Base-by-base conservation (phyloP, 2,113 vertebrate genomes). In the Ptilonorhynchus violaceus region DNA sequence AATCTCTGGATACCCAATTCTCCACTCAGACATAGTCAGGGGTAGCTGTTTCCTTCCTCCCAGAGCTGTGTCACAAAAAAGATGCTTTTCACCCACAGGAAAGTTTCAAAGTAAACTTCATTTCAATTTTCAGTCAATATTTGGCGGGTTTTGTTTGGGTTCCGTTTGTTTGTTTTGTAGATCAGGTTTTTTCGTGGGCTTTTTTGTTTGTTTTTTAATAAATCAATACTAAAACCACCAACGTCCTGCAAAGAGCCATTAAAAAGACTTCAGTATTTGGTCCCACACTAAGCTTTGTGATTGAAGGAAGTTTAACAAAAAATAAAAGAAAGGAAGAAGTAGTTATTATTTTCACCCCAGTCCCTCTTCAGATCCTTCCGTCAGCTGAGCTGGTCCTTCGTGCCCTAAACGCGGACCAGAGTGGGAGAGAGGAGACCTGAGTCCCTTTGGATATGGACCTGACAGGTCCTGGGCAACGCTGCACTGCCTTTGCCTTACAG, bases 381-480 rank as follows among this genome's bases (percentile, higher is more conserved):
- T 27, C 24, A 53, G 16, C 74, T 25, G n/a, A 64, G 41, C 41
- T 73, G 35, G 13, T 10, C 50, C 13, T 9, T 31, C 19, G 1
- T 0, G 20, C 22, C 59, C 22, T 41, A 11, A 56, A 39, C 1
- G 1, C 1, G 31, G 42, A 19, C 27, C 72, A 35, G 56, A 64
- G 31, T 1, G 2, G 37, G 24, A 46, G 15, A 17, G 59, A 41
- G 19, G 16, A 55, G 22, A 50, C 5, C 7, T 0, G 0, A 37
- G 15, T 6, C 19, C 47, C 28, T 58, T 11, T 19, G 67, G 52
- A 4, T 20, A 1, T 0, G 1, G 56, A 35, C 27, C 41, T 5
- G 8, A 11, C 13, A 46, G 31, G 20, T 14, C 2, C 12, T 58
- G 69, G 41, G 55, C 37, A 14, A 18, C 0, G 8, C 28, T 30